Evolutionary conservation across 2,797 vertebrate genomes (phyloP), one percentile per base, ranked within the genome.

Genomic region (Novumbra hubbsi): DNA sequence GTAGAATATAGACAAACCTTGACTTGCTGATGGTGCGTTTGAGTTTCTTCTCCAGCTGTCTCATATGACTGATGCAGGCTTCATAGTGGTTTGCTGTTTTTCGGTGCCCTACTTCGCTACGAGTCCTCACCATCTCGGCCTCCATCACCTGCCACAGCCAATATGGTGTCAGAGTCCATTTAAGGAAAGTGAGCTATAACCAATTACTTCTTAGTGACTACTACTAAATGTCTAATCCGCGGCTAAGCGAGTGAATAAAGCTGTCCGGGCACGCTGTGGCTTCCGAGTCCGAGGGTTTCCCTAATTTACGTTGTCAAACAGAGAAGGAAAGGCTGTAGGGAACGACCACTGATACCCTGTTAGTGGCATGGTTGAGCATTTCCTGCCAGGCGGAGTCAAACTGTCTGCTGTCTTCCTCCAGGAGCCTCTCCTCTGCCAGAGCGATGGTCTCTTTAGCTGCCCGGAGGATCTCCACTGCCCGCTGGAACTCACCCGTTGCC

Each of bases 361-460:
- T 95, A 4, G 97, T 99, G 74, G 98, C 96, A 0, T 99, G 98
- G 88, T 99, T 99, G 82, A 99, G 96, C 97, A 99, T 98, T 91
- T 99, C 98, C 81, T 99, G 98, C 98, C 98, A 99, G 81, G 98
- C 97, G 0, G 97, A 98, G 90, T 99, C 97, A 60, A 99, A 99
- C 91, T 99, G 97, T 2, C 97, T 93, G 45, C 94, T 96, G 89
- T 99, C 97, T 82, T 98, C 97, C 85, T 99, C 97, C 73, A 98
- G 89, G 2, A 99, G 92, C 86, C 96, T 91, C 92, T 99, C 95
- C 84, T 99, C 97, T 0, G 98, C 98, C 45, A 99, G 91, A 0
- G 97, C 95, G 64, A 99, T 99, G 76, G 97, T 99, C 82, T 99
- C 98, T 74, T 99, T 99, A 9, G 98, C 98, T 0, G 97, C 97